These are phyloP conservation scores for Dysmachus trigonus DNA, from an alignment of 2,888 invertebrate genomes.

Conservation along the genomic window DNA sequence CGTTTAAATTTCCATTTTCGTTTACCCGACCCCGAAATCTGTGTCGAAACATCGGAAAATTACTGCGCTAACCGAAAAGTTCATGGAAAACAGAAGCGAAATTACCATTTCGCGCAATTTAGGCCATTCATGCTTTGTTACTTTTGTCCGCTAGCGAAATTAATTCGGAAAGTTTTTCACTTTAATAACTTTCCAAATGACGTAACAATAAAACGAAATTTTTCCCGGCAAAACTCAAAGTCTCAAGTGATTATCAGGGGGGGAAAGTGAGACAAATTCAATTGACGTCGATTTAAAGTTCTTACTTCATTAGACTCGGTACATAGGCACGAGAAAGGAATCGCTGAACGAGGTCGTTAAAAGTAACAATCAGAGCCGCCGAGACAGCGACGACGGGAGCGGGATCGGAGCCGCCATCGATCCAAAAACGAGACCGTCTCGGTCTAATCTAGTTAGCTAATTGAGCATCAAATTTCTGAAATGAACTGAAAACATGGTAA, in stretches of 20 bases:
- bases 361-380: constrained; percentile 3
- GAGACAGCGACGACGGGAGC: background rate
- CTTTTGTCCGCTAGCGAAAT: background rate
- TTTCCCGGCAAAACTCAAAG: background rate
- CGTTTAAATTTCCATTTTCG: background rate
- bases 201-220: background rate
- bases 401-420: background rate
- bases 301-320: background rate
- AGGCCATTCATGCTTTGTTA: background rate
- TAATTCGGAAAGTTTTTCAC: background rate
- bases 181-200: background rate
- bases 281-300: background rate
- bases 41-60: background rate
- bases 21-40: background rate
- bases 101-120: background rate
- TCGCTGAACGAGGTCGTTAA: background rate
- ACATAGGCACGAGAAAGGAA: background rate
- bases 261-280: constrained; percentile 16
- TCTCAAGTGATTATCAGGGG: background rate
- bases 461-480: constrained; percentile 31
- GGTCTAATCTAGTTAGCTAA: constrained; percentile 17
- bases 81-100: background rate
- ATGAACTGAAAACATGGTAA: constrained; percentile 30
- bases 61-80: background rate
- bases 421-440: background rate